Percentiles rank a stretch among this genome's conserved stretches.
Conservation (phyloP, 1,140 invertebrate species). For the Drosophila kikkawai region DNA sequence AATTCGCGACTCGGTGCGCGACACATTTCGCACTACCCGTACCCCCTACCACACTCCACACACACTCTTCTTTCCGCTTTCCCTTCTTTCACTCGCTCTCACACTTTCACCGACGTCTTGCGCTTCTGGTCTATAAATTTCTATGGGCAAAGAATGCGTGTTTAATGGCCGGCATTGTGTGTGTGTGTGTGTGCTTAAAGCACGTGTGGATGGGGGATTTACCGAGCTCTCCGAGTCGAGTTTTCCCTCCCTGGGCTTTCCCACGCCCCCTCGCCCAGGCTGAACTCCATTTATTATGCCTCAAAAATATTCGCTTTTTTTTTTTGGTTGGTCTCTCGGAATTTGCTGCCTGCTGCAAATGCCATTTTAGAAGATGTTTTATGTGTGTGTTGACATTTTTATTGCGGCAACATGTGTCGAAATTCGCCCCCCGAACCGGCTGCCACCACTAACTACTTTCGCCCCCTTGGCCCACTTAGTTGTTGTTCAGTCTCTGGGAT, state of each 20-base stretch:
- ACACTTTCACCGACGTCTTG: constrained; percentile 70
- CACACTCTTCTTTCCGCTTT: constrained; percentile 50
- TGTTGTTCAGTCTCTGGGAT: constrained; percentile 30
- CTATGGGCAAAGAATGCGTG: constrained; percentile 81
- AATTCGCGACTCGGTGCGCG: constrained; percentile 62
- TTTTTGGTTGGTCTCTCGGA: constrained; percentile 40
- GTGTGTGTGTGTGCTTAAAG: constrained; percentile 57
- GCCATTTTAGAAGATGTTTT: constrained; percentile 83
- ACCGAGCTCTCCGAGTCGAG: constrained; percentile 15
- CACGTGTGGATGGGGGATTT: constrained; percentile 58
- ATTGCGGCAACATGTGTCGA: constrained; percentile 82
- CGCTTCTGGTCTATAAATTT: constrained; percentile 79
- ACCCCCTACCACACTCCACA: neutral
- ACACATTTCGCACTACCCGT: constrained; percentile 65
- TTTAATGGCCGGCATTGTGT: constrained; percentile 81
- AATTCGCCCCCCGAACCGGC: constrained; percentile 36
- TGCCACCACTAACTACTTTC: neutral
- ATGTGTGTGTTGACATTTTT: constrained; percentile 83
- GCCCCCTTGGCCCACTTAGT: constrained; percentile 9
- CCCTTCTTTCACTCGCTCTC: constrained; percentile 40
- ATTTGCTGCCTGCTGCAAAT: constrained; percentile 76
- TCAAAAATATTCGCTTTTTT: constrained; percentile 63
- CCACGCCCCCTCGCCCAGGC: constrained; percentile 11
- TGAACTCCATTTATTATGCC: constrained; percentile 77
- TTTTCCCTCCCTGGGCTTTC: constrained; percentile 29